phyloP scores from a whole-genome alignment of 2,113 vertebrate species.

The Mystacornis crossleyi region DNA sequence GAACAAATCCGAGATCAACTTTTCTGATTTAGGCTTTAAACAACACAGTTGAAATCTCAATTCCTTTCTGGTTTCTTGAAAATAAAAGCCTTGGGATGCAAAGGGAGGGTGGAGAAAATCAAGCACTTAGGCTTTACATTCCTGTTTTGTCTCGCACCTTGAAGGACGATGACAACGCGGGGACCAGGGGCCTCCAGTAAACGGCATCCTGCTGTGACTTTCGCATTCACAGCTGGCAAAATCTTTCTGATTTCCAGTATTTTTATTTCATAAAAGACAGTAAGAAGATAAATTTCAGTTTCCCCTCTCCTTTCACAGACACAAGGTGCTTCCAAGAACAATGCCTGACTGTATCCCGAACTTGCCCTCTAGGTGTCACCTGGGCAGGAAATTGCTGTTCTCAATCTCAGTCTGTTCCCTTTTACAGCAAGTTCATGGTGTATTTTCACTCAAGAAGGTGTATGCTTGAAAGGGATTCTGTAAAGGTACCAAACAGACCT shows the following conservation, averaged over 20 bases:
- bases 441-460: background rate
- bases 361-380: background rate
- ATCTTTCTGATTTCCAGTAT: background rate
- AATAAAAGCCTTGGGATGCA: background rate
- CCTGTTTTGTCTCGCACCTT: background rate
- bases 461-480: background rate
- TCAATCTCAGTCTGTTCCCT: fast-evolving
- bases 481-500: background rate
- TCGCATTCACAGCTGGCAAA: background rate
- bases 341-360: fast-evolving
- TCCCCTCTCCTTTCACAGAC: background rate
- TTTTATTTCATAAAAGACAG: background rate
- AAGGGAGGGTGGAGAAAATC: background rate
- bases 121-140: background rate
- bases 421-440: background rate
- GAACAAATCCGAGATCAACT: background rate
- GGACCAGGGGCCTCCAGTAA: background rate
- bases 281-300: background rate
- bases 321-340: background rate
- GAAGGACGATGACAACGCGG: background rate
- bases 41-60: background rate
- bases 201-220: background rate
- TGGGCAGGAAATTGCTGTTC: background rate
- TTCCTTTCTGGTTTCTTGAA: background rate
- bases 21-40: background rate